Evolutionary conservation across 2,797 vertebrate genomes (phyloP).

Genomic region (Pseudocheirus occidentalis): DNA sequence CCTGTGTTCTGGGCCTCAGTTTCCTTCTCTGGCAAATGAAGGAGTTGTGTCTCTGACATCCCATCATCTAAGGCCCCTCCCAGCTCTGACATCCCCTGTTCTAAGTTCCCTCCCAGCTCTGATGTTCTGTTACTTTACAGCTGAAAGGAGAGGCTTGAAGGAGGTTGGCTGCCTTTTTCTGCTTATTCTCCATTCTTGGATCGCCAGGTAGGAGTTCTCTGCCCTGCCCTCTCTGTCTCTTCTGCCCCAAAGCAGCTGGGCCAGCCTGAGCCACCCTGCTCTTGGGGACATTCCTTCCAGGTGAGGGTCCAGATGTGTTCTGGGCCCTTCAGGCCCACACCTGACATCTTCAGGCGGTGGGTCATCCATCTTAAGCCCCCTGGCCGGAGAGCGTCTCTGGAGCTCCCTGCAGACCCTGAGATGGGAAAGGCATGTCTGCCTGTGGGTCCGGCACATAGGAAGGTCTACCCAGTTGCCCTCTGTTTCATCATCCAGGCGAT

Average conservation of each 20-base stretch:
- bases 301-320: not conserved
- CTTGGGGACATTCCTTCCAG: not conserved
- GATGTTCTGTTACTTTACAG: not conserved
- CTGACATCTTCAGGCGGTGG: conserved; percentile 69
- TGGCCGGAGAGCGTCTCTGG: conserved; percentile 81
- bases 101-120: not conserved
- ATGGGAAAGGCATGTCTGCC: conserved; percentile 69
- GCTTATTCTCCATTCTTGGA: not conserved
- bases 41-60: not conserved
- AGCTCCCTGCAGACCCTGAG: not conserved
- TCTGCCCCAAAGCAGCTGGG: not conserved
- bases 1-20: not conserved
- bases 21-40: not conserved
- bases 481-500: conserved; percentile 86
- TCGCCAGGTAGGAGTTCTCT: not conserved
- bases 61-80: no score
- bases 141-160: not conserved
- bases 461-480: conserved; percentile 87
- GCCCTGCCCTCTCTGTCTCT: not conserved
- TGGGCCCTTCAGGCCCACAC: conserved; percentile 29
- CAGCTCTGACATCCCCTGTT: not conserved
- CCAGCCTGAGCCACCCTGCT: not conserved
- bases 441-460: conserved; percentile 83
- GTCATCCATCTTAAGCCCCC: conserved; percentile 75
- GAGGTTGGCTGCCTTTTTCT: not conserved